A percentile compares a stretch with the other conserved stretches of the same genome.
phyloP scores from a whole-genome alignment of 2,113 vertebrate species.

The Todiramphus chloris region DNA sequence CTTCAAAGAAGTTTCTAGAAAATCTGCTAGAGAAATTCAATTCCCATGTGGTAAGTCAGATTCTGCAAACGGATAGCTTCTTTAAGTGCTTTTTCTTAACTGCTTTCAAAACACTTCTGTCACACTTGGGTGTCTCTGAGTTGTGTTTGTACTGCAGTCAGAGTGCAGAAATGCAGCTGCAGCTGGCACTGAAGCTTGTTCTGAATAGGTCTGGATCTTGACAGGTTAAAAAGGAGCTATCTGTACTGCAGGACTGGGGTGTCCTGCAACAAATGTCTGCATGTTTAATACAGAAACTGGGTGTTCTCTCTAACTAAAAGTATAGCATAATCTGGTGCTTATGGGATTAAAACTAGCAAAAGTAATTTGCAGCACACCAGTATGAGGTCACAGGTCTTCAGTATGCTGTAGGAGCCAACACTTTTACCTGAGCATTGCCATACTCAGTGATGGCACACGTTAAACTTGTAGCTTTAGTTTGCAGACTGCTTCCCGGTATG shows the following conservation, averaged over 20 bases:
- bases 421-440: not conserved
- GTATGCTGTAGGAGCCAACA: not conserved
- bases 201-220: not conserved
- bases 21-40: conserved; percentile 98
- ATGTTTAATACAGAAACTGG: not conserved
- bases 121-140: not conserved
- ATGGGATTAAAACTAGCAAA: not conserved
- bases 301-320: not conserved
- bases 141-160: not conserved
- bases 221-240: not conserved
- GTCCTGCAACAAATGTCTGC: not conserved
- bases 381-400: not conserved
- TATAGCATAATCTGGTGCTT: fast-evolving
- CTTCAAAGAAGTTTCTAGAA: conserved; percentile 98
- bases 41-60: conserved; percentile 90
- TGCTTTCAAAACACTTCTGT: not conserved
- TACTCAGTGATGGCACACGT: not conserved
- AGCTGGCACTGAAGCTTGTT: not conserved
- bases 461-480: not conserved
- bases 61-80: not conserved
- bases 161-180: not conserved
- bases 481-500: not conserved
- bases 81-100: not conserved
- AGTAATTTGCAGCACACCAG: not conserved
- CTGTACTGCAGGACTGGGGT: not conserved